phyloP scores from a whole-genome alignment of 2,797 vertebrate genomes.

The Sciurus carolinensis region DNA sequence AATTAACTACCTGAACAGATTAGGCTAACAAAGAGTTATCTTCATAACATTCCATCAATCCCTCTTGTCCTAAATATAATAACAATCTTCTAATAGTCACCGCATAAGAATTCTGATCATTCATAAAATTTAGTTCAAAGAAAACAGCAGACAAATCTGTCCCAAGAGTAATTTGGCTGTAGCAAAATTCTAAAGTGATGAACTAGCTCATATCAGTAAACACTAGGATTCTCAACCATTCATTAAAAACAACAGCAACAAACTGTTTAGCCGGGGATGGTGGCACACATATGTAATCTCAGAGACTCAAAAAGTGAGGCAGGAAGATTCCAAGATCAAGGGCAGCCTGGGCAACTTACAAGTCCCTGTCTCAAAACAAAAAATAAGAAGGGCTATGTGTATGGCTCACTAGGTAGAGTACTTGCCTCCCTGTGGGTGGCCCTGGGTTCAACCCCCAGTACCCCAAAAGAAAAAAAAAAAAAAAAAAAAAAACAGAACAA shows the following conservation, averaged over 20 bases:
- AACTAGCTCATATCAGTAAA: constrained; percentile 45
- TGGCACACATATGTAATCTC: neutral
- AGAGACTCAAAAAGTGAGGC: neutral
- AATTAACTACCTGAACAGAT: constrained; percentile 53
- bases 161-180: neutral
- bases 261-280: neutral
- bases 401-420: neutral
- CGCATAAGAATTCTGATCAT: constrained; percentile 11
- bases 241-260: neutral
- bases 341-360: neutral
- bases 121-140: neutral
- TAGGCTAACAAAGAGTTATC: constrained; percentile 26
- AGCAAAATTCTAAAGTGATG: constrained; percentile 29
- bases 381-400: neutral
- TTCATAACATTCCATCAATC: neutral
- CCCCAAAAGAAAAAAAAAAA: neutral
- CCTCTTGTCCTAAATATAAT: constrained; percentile 51
- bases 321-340: neutral
- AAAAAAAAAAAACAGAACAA: neutral
- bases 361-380: neutral
- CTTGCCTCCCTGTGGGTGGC: neutral
- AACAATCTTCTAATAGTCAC: neutral
- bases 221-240: constrained; percentile 56
- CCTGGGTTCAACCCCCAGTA: neutral
- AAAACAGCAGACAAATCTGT: constrained; percentile 2